Conservation (phyloP, 2,888 invertebrate genomes). For the Phanerotoma sp. region DNA sequence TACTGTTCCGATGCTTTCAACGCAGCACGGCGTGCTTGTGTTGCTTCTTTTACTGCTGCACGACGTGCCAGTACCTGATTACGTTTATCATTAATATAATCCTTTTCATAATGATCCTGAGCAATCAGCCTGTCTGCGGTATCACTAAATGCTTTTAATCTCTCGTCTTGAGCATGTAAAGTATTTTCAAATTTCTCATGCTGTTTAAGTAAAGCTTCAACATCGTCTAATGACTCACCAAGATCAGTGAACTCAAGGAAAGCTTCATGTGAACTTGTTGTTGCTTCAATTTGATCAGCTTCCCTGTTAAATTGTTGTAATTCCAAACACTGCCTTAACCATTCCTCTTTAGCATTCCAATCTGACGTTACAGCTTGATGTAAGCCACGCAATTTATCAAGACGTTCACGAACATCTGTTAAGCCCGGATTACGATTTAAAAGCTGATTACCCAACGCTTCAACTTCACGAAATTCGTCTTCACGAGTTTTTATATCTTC, state of each 20-base stretch:
- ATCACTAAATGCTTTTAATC: slow-evolving; percentile 79
- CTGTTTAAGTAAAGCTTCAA: slow-evolving; percentile 87
- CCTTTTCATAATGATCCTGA: slow-evolving; percentile 77
- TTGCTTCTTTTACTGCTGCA: slow-evolving; percentile 72
- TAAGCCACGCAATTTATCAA: slow-evolving; percentile 73
- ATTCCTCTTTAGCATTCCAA: slow-evolving; percentile 84
- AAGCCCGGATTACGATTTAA: slow-evolving; percentile 73
- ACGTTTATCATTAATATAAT: slow-evolving; percentile 71
- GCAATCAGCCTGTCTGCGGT: slow-evolving; percentile 79
- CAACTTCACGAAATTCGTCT: slow-evolving; percentile 84
- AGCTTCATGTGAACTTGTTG: slow-evolving; percentile 90
- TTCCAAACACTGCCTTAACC: slow-evolving; percentile 84
- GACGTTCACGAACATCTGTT: slow-evolving; percentile 73
- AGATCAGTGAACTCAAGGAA: slow-evolving; percentile 86
- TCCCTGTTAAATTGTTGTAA: slow-evolving; percentile 92
- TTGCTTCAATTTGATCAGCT: slow-evolving; percentile 95
- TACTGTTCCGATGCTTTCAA: slow-evolving; percentile 84
- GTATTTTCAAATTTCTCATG: slow-evolving; percentile 94
- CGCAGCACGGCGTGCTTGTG: slow-evolving; percentile 72
- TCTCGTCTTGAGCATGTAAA: slow-evolving; percentile 89
- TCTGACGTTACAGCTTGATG: slow-evolving; percentile 70
- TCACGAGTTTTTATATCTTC: slow-evolving; percentile 90
- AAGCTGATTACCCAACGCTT: slow-evolving; percentile 75
- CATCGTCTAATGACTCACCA: slow-evolving; percentile 87
- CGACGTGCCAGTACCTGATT: slow-evolving; percentile 75